Conservation (phyloP, 2,113 vertebrate genomes). For the Capricornis sumatraensis region DNA sequence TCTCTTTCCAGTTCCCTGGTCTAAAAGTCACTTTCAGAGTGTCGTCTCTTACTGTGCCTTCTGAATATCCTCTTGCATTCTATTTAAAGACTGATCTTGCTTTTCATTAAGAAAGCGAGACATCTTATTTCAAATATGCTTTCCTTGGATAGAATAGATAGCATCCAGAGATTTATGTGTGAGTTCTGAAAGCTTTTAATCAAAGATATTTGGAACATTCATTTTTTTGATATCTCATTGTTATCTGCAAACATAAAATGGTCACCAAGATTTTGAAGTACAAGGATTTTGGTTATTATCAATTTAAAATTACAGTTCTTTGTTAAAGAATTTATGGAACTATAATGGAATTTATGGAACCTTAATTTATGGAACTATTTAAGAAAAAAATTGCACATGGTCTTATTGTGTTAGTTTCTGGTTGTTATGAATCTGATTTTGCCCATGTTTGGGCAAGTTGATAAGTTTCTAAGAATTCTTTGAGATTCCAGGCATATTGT, state of each 20-base stretch:
- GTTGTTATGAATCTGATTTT: constrained; percentile 57
- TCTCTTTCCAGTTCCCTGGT: background rate
- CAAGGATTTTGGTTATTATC: constrained; percentile 31
- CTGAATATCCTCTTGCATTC: background rate
- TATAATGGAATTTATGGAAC: background rate
- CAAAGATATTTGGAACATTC: background rate
- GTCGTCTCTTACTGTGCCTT: background rate
- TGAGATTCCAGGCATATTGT: constrained; percentile 61
- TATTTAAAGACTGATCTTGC: background rate
- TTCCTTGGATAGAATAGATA: background rate
- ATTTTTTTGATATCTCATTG: background rate
- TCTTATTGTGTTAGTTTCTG: constrained; percentile 58
- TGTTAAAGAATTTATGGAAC: background rate
- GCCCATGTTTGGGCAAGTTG: constrained; percentile 71
- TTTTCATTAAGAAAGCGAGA: background rate
- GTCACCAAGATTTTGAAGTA: constrained; percentile 14
- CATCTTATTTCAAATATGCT: background rate
- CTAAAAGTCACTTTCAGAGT: background rate
- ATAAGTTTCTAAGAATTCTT: constrained; percentile 73
- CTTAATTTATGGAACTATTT: background rate
- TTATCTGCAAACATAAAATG: constrained; percentile 30
- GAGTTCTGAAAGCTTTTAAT: background rate
- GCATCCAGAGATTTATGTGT: background rate
- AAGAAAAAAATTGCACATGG: constrained; percentile 3
- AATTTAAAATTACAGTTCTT: constrained; percentile 11